Evolutionary conservation across 1,140 invertebrate species (phyloP), one percentile per base, ranked within the genome.

Genomic region (Heliothis virescens): DNA sequence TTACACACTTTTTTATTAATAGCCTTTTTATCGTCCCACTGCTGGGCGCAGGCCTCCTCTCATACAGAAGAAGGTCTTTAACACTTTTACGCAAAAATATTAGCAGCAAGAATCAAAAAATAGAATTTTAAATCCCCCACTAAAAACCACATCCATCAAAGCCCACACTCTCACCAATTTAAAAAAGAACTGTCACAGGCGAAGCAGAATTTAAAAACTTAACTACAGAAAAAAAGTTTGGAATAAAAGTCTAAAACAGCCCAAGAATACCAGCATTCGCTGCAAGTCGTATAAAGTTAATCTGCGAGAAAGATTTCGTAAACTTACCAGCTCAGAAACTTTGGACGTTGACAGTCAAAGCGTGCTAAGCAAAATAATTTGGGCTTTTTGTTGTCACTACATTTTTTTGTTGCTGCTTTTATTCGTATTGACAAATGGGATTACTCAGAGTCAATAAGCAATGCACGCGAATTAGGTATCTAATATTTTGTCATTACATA

Each of bases 201-300:
- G 29, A 11, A 63, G 29, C 16, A 5, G 59, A 62, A 62, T 62
- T 62, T 34, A 62, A 62, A 62, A 62, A 62, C 59, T 62, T 11
- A 11, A 62, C 59, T 21, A 26, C 13, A 62, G n/a, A n/a, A 15
- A 62, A 62, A n/a, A 21, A 41, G 26, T 59, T 59, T 9, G 26
- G 16, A 41, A 29, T 29, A 63, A 63, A 63, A 63, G 13, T 41
- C 47, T 53, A n/a, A 69, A 69, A 69, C 65, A 69, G 65, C n/a
- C 7, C 48, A 48, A 50, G 65, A 52, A 69, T 69, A 47, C 48
- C 65, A n/a, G n/a, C n/a, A n/a, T n/a, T n/a, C n/a, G n/a, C 21
- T n/a, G 52, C 65, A 69, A 69, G 65, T 69, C 65, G 65, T 52
- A 69, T 69, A 48, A 69, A 69, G 53, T 48, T 69, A 69, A 69